Evolutionary conservation across 2,888 invertebrate genomes (phyloP), one percentile per base, ranked within the genome.

Genomic region (Magallana nippona): DNA sequence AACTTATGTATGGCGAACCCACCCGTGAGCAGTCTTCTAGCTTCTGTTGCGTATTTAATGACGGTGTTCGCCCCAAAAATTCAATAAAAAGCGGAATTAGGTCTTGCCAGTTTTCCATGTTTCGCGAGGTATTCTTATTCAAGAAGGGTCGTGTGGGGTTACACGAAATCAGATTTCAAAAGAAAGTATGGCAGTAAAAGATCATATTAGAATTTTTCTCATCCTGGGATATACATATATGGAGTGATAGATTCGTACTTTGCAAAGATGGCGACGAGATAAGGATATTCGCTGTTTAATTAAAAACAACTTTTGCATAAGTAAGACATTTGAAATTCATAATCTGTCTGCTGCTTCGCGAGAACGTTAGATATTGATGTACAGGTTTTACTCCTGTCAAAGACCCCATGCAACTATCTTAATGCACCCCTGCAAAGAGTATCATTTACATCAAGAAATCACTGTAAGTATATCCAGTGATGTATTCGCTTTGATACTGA

Each of bases 1-100:
- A 71, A 71, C 71, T 71, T 71, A 71, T 27, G 71, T 71, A 71
- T 27, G 17, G 71, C 32, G 71, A 71, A 27, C 71, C 71, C 71
- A 32, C 71, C 71, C 71, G 13, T 71, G 71, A 71, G 71, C 27
- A 27, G 1, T 3, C 27, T 15, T 11, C 22, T 32, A 15, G 10
- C 71, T 27, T 71, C 11, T 71, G 32, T 71, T 27, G 32, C 71
- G 71, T 71, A 13, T 13, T 71, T 71, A 71, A 71, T 71, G 71
- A 71, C 32, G 22, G 32, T 71, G 27, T 71, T 71, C 71, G 22
- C 27, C 71, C 71, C 22, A 71, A 60, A 60, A 19, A 60, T 60
- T 60, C 60, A 60, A 27, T 71, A 71, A 71, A 71, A 44, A 71
- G 15, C 10, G 22, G 11, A 71, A 32, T 71, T 22, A 71, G 60